Evolutionary conservation across 1,140 invertebrate genomes (phyloP).

Genomic region (Drosophila sturtevanti): DNA sequence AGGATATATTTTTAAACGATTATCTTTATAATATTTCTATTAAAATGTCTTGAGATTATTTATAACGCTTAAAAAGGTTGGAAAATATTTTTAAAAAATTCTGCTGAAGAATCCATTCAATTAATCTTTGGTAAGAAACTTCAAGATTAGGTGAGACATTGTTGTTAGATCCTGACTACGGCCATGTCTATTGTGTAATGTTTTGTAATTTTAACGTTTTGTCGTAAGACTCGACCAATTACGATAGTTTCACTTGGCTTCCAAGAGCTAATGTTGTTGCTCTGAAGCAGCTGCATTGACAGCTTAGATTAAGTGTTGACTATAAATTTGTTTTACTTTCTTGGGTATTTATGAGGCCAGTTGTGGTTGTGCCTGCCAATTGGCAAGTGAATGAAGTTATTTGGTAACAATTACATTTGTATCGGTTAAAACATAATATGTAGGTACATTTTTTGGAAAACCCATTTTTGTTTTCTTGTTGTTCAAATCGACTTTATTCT

Average conservation of each 20-base stretch:
- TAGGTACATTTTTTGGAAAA: too few species aligned
- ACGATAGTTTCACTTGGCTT: constrained; percentile 45
- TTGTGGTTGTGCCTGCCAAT: constrained; percentile 55
- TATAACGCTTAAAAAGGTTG: too few species aligned
- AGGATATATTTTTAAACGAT: too few species aligned
- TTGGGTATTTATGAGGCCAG: constrained; percentile 63
- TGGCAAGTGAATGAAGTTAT: constrained; percentile 56
- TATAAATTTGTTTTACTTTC: constrained; percentile 53
- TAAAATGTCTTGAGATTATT: too few species aligned
- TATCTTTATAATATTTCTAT: too few species aligned
- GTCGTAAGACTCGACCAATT: constrained; percentile 63
- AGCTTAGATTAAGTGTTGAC: constrained; percentile 78
- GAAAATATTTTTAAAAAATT: too few species aligned
- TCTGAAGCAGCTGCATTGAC: constrained; percentile 62
- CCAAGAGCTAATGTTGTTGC: constrained; percentile 14
- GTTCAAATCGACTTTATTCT: too few species aligned
- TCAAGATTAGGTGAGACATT: too few species aligned
- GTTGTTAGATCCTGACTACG: neutral
- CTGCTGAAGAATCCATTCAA: too few species aligned
- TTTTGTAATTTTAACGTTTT: constrained; percentile 64
- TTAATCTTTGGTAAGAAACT: too few species aligned
- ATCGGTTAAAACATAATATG: neutral
- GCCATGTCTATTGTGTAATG: neutral
- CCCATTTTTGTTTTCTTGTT: too few species aligned
- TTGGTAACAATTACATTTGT: constrained; percentile 57